Evolutionary conservation across 2,888 invertebrate genomes (phyloP).

Genomic region (Drosophila phalerata): DNA sequence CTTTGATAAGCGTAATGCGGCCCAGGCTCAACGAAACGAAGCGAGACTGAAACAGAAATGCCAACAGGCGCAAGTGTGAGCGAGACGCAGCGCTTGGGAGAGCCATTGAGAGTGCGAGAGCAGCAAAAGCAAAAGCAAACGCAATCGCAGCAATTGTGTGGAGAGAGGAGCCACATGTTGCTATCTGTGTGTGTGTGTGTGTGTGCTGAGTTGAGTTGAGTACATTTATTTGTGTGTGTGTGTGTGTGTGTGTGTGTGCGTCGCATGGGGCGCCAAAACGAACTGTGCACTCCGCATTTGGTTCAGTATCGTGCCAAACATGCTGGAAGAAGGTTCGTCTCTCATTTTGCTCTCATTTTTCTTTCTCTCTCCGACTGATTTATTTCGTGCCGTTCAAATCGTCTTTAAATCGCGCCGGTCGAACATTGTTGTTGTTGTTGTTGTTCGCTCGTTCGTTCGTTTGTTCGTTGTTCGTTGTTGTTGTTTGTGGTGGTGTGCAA

Average conservation of each 20-base stretch:
- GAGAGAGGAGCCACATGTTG: constrained; percentile 81
- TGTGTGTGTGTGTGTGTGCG: constrained; percentile 46
- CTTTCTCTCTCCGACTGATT: constrained; percentile 13
- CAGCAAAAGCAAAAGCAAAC: not conserved
- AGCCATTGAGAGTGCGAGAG: constrained; percentile 37
- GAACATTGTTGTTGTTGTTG: constrained; percentile 26
- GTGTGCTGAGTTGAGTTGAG: constrained; percentile 30
- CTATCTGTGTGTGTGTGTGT: constrained; percentile 66
- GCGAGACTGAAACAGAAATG: constrained; percentile 12
- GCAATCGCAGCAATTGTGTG: constrained; percentile 24
- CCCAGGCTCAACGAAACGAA: constrained; percentile 54
- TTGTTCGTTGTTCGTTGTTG: constrained; percentile 19
- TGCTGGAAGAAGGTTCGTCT: constrained; percentile 84
- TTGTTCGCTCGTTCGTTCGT: no score
- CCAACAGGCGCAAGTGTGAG: constrained; percentile 2
- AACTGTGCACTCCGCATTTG: constrained; percentile 44
- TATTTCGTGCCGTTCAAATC: constrained; percentile 32
- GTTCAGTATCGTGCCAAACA: constrained; percentile 80
- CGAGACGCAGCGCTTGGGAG: constrained; percentile 1
- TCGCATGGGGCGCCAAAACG: constrained; percentile 75
- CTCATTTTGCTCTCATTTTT: constrained; percentile 32
- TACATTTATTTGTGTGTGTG: constrained; percentile 25
- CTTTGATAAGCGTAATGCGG: constrained; percentile 82
- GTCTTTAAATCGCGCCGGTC: constrained; percentile 51
- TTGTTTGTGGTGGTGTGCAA: constrained; percentile 64